Base-by-base conservation (phyloP, 2,888 invertebrate genomes). In the Elegia similella region DNA sequence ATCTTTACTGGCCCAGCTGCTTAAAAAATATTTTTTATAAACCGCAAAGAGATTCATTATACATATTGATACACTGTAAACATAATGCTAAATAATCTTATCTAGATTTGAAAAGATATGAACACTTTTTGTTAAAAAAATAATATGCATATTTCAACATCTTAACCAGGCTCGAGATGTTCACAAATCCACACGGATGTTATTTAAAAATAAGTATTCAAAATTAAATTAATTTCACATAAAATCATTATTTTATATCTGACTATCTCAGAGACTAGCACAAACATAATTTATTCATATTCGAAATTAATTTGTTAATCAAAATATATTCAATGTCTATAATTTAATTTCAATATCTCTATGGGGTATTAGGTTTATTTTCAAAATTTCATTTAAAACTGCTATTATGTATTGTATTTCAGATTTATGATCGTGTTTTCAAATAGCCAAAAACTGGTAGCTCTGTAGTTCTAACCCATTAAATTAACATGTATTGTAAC, bases 191-290 rank as follows among this genome's bases (percentile, higher is more conserved):
- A 7, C 32, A 32, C 32, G 8, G 29, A 48, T 48, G 30, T 48
- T 30, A 12, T 38, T 38, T 38, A 2, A 7, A 30, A 13, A 29
- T 7, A 12, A 10, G 13, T 10, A 44, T 43, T 15, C 15, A 15
- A 43, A 43, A 15, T 38, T 23, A 16, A 46, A 46, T 46, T 46
- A 46, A 46, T 46, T 29, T 23, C 46, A 46, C 46, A 46, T 44
- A 44, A 23, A 44, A 44, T 23, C 16, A 10, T 16, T 17, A 17
- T 46, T 46, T 23, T 2, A 46, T n/a, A 46, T 2, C 42, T 43
- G 17, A 44, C 17, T 44, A 44, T 12, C 34, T 2, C 23, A 23
- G 23, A 23, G 5, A 7, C 8, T 38, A 38, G n/a, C 38, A 38
- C 12, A 38, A 2, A 12, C n/a, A n/a, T 38, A 12, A 38, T 38